phyloP scores from a whole-genome alignment of 2,888 invertebrate species.

The Ptychoptera contaminata region DNA sequence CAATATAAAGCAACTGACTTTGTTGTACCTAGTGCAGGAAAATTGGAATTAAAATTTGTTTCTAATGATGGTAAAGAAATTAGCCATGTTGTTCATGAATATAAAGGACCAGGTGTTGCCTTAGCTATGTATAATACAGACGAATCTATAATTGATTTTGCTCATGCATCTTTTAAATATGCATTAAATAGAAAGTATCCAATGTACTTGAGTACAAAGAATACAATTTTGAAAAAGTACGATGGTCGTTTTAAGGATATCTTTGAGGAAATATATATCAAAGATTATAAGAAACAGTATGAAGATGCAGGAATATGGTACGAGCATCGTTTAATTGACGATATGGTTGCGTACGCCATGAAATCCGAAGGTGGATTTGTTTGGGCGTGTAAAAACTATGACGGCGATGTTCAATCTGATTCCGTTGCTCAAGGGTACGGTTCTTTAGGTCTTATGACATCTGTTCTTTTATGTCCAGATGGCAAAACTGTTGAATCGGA shows the following conservation, averaged over 20 bases:
- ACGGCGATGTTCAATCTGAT: conserved; percentile 98
- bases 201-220: conserved; percentile 89
- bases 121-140: conserved; percentile 96
- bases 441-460: conserved; percentile 95
- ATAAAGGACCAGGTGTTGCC: conserved; percentile 78
- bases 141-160: conserved; percentile 83
- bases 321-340: conserved; percentile 95
- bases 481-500: conserved; percentile 97
- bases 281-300: conserved; percentile 67
- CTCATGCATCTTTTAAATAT: conserved; percentile 85
- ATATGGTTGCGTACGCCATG: conserved; percentile 98
- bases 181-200: conserved; percentile 76
- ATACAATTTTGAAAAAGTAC: conserved; percentile 90
- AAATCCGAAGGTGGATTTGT: conserved; percentile 98
- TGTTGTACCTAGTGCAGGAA: conserved; percentile 81
- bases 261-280: conserved; percentile 87
- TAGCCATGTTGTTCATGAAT: conserved; percentile 65
- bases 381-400: conserved; percentile 99
- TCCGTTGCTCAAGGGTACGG: conserved; percentile 95
- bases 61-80: conserved; percentile 47
- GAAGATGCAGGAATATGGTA: conserved; percentile 89
- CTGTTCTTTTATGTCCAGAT: conserved; percentile 91
- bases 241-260: conserved; percentile 96
- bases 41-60: conserved; percentile 68
- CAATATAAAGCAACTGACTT: conserved; percentile 97